Evolutionary conservation across 2,888 invertebrate genomes (phyloP).

Genomic region (Poecilus cupreus): DNA sequence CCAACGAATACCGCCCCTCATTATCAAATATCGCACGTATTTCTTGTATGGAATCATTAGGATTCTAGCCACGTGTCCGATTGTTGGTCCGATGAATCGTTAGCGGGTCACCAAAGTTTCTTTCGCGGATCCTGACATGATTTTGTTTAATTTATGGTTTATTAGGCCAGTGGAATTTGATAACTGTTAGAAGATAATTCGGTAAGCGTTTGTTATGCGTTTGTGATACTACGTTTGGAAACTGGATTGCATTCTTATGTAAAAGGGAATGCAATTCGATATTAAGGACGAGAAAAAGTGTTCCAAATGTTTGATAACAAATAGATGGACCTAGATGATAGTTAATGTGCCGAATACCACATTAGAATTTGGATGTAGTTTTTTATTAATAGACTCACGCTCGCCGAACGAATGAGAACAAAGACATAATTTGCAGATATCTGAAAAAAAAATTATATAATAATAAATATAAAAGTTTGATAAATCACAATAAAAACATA

Average conservation of each 20-base stretch:
- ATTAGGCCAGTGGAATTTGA: constrained; percentile 12
- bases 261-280: not conserved
- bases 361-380: too few species aligned
- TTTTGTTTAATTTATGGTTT: constrained; percentile 37
- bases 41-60: not conserved
- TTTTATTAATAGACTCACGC: too few species aligned
- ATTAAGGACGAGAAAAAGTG: not conserved
- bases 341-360: too few species aligned
- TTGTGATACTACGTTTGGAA: too few species aligned
- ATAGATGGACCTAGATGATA: too few species aligned
- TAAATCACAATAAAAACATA: too few species aligned
- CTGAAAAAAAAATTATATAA: too few species aligned
- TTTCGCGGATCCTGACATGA: constrained; percentile 27
- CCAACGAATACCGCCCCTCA: not conserved
- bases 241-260: not conserved
- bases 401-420: too few species aligned
- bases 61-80: not conserved
- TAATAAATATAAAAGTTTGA: too few species aligned
- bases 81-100: not conserved
- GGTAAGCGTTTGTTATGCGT: not conserved
- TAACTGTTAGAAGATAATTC: not conserved
- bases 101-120: not conserved
- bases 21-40: not conserved
- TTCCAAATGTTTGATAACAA: too few species aligned
- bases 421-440: too few species aligned